These are phyloP conservation scores for Tachysurus vachellii DNA, from an alignment of 2,113 vertebrate genomes.

Conservation along the genomic window DNA sequence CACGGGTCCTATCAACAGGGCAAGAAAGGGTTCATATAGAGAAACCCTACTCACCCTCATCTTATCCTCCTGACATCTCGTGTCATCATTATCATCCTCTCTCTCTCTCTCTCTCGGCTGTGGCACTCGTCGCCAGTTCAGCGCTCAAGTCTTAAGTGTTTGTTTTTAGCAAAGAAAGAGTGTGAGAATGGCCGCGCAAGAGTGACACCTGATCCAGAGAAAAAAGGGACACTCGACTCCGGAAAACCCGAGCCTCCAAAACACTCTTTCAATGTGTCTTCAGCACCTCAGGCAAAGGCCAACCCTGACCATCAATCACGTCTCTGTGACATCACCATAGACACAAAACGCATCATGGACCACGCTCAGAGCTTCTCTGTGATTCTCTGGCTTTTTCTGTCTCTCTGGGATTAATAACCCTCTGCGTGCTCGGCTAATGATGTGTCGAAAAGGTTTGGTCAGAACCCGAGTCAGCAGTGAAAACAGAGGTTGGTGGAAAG, in stretches of 20 bases:
- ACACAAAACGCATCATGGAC: constrained; percentile 43
- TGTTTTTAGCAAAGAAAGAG: constrained; percentile 66
- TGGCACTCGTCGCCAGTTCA: constrained; percentile 28
- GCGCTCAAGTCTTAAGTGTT: constrained; percentile 65
- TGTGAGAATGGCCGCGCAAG: constrained; percentile 62
- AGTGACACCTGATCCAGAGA: constrained; percentile 64
- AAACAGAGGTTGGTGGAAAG: constrained; percentile 69
- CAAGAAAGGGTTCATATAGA: constrained; percentile 25
- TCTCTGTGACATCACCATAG: constrained; percentile 30
- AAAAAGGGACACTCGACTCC: constrained; percentile 45
- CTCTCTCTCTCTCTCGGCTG: constrained; percentile 58
- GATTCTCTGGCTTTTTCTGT: constrained; percentile 20
- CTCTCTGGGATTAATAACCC: constrained; percentile 57
- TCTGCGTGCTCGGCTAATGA: constrained; percentile 55
- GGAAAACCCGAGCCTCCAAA: constrained; percentile 25
- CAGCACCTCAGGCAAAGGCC: constrained; percentile 33
- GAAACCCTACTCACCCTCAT: constrained; percentile 42
- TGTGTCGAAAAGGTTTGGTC: constrained; percentile 53
- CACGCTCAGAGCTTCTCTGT: constrained; percentile 28
- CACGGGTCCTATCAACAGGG: constrained; percentile 23
- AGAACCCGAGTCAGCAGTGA: constrained; percentile 57
- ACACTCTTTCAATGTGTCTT: constrained; percentile 33
- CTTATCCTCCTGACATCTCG: constrained; percentile 58
- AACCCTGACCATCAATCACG: constrained; percentile 46
- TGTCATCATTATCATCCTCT: neutral